phyloP scores from a whole-genome alignment of 2,113 vertebrate genomes.

The Sphyrna mokarran region DNA sequence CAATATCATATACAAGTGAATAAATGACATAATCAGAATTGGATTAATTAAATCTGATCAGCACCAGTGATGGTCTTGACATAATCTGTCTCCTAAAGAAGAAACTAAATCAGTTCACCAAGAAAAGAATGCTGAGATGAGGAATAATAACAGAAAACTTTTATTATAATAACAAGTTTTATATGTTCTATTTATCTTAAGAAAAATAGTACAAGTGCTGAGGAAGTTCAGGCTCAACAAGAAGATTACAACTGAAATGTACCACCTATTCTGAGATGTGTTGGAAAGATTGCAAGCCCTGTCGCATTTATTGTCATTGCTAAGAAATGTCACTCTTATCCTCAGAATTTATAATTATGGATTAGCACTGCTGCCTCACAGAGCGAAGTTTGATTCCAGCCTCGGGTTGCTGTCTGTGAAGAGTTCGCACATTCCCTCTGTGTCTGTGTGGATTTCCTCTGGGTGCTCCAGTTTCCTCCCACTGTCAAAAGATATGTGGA shows the following conservation, averaged over 20 bases:
- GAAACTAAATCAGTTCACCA: background rate
- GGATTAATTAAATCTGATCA: background rate
- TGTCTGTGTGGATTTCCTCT: no score
- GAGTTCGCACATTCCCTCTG: no score
- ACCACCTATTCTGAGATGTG: background rate
- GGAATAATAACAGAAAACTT: background rate
- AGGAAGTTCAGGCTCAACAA: background rate
- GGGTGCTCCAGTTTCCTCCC: no score
- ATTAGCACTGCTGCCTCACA: no score
- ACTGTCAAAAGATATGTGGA: no score
- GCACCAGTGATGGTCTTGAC: background rate
- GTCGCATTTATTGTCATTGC: background rate
- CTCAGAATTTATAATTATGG: background rate
- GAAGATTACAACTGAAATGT: background rate
- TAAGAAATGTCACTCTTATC: background rate
- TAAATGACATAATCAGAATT: background rate
- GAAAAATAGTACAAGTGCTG: background rate
- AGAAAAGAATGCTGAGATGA: background rate
- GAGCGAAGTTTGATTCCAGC: no score
- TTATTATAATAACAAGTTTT: background rate
- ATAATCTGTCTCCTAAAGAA: background rate
- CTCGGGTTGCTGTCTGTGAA: no score
- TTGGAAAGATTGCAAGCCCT: background rate
- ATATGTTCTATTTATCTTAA: background rate
- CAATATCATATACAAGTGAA: background rate